A percentile compares a stretch with the other conserved stretches of the same genome.
phyloP scores from a whole-genome alignment of 2,888 invertebrate genomes.

The Salpingus planirostris region DNA sequence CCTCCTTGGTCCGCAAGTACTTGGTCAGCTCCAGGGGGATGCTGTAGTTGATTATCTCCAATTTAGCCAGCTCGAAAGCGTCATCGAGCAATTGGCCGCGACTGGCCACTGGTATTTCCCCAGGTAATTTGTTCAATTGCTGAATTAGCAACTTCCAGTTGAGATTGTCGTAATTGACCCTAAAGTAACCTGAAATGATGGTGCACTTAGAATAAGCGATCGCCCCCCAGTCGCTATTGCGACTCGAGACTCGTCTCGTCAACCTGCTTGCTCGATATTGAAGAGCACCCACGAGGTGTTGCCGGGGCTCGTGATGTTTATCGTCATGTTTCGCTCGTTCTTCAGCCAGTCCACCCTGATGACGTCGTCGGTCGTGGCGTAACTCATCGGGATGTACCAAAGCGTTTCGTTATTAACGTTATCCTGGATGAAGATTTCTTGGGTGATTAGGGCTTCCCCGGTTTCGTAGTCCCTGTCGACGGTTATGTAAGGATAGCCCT shows the following conservation, averaged over 20 bases:
- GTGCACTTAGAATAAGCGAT: conserved; percentile 1
- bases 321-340: conserved; percentile 22
- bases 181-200: conserved; percentile 46
- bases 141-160: conserved; percentile 49
- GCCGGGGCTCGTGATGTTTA: conserved; percentile 27
- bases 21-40: conserved; percentile 54
- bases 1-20: conserved; percentile 54
- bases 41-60: conserved; percentile 49
- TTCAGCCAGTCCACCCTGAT: conserved; percentile 27
- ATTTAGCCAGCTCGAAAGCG: conserved; percentile 56
- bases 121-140: conserved; percentile 37
- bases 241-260: too few relatives aligned
- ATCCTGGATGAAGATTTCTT: conserved; percentile 40
- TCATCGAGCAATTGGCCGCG: conserved; percentile 68
- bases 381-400: conserved; percentile 57
- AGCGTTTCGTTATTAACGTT: conserved; percentile 23
- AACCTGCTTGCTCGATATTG: conserved; percentile 54
- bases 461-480: conserved; percentile 48
- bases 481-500: conserved; percentile 58
- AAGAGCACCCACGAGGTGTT: conserved; percentile 49
- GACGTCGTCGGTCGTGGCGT: conserved; percentile 28
- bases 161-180: conserved; percentile 52
- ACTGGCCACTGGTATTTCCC: conserved; percentile 49
- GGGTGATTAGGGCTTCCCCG: conserved; percentile 41
- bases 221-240: not conserved